Base-by-base conservation (phyloP, 1,140 invertebrate genomes). In the Aphis craccivora region DNA sequence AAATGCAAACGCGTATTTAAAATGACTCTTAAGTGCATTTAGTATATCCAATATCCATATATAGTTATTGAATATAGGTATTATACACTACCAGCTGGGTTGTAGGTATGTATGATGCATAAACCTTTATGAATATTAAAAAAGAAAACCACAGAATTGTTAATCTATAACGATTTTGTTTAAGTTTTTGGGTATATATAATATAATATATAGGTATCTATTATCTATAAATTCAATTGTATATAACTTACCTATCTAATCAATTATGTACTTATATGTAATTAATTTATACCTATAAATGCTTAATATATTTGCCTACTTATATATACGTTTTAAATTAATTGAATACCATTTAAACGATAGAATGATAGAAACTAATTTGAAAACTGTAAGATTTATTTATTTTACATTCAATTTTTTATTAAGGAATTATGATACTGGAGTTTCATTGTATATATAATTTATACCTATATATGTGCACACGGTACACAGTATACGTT, bases 131-230 rank as follows among this genome's bases (percentile, higher is more conserved):
- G 60, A n/a, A 76, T 76, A 76, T 76, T 76, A 35, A n/a, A 76
- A 67, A 67, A 67, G 55, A 60, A 60, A 67, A 67, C 25, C 11
- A 30, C 37, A 40, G 81, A 25, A 14, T 45, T 11, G 11, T 45
- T 84, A 43, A 84, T 84, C 8, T 84, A 84, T 84, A 84, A 84
- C 83, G 20, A 30, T n/a, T 76, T 76, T n/a, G 60, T 76, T 76
- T n/a, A 67, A 67, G 60, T 11, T 67, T 67, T 60, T 60, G 55
- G 9, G 25, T 14, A 25, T 60, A 60, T 8, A 11, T 45, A 45
- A 40, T 45, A 45, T 11, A 0, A 45, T 1, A 45, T 45, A 45
- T 45, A 45, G 9, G 45, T 45, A 45, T n/a, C n/a, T n/a, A n/a
- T 11, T 45, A 45, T 45, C 6, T 45, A 45, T 60, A 4, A 8